A percentile compares a stretch with the other conserved stretches of the same genome.
phyloP scores from a whole-genome alignment of 2,888 invertebrate genomes.

The Lasioglossum villosulum region DNA sequence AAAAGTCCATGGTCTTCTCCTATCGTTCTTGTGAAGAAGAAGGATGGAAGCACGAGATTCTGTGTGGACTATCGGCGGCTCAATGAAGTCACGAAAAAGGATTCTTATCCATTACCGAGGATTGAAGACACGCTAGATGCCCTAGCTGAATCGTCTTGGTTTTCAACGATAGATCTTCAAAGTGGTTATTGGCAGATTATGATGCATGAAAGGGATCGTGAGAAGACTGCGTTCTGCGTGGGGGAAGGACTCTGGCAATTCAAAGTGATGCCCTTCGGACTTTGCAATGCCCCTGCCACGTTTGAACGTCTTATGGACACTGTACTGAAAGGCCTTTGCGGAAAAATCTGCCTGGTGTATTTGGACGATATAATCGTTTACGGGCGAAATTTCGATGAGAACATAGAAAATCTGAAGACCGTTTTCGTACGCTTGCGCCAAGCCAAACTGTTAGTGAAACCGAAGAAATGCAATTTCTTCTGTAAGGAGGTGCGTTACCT shows the following conservation, averaged over 20 bases:
- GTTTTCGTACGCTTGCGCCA: no score
- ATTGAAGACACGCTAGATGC: conserved; percentile 22
- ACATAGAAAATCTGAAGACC: no score
- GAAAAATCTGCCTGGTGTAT: no score
- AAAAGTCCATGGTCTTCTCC: no score
- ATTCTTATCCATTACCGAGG: neutral
- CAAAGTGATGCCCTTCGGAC: conserved; percentile 6
- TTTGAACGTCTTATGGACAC: no score
- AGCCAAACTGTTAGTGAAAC: no score
- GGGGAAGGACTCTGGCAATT: neutral
- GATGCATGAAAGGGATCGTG: neutral
- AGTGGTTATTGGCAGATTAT: conserved; percentile 12
- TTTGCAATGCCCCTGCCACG: neutral
- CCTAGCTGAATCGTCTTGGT: neutral
- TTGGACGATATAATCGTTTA: no score
- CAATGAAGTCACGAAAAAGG: conserved; percentile 9
- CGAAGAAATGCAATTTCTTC: no score
- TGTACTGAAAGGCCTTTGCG: no score
- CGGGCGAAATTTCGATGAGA: no score
- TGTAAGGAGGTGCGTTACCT: no score
- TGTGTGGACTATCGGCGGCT: neutral
- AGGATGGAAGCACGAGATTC: neutral
- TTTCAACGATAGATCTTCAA: neutral
- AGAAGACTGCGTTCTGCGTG: conserved; percentile 3
- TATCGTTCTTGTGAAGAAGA: no score